Conservation (phyloP, 2,113 vertebrate genomes). For the Callorhinus ursinus region DNA sequence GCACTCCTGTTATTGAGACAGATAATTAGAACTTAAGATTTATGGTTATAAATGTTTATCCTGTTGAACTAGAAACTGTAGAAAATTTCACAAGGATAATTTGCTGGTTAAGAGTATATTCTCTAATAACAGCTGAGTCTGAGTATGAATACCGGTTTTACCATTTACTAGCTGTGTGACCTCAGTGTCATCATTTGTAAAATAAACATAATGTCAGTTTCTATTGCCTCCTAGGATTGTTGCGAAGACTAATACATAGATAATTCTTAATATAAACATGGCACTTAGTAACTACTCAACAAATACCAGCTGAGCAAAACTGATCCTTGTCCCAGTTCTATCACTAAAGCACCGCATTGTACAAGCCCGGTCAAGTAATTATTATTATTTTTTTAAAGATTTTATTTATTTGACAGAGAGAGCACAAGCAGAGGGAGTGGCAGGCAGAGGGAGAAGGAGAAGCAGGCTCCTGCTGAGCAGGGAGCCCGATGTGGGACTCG, state of each 20-base stretch:
- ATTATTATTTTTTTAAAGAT: no score
- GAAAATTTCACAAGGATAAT: background rate
- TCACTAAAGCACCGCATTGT: background rate
- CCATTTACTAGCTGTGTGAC: background rate
- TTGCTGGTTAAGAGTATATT: background rate
- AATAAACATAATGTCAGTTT: background rate
- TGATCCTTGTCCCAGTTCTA: background rate
- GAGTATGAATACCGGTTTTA: background rate
- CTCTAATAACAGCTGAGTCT: background rate
- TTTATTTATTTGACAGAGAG: no score
- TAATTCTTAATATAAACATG: background rate
- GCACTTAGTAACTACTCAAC: background rate
- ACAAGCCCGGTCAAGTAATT: background rate
- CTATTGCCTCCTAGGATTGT: background rate
- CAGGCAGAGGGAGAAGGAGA: no score
- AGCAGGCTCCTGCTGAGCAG: no score
- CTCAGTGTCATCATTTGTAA: background rate
- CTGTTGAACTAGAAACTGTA: background rate
- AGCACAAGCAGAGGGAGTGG: no score
- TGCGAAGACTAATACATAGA: background rate
- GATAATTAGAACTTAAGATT: background rate
- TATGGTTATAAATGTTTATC: background rate
- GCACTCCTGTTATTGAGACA: background rate
- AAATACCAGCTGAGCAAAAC: background rate
- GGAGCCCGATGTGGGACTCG: no score